Evolutionary conservation across 2,888 invertebrate species (phyloP).

Genomic region (Cremastobaeus sp.): DNA sequence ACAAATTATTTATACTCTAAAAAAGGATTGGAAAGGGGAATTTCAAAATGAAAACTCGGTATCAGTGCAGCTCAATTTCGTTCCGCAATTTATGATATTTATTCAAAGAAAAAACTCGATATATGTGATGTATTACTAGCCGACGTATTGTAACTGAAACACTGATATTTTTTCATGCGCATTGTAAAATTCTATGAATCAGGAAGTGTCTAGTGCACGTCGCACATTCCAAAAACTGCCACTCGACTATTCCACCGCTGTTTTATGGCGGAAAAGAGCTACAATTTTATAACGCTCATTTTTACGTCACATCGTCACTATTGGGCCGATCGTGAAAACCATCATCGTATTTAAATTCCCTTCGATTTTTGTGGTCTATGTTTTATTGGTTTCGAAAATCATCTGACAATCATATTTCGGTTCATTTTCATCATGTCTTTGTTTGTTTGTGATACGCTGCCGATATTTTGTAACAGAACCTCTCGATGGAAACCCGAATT

Average conservation of each 20-base stretch:
- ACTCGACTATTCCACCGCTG: conserved; percentile 27
- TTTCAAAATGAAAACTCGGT: conserved; percentile 26
- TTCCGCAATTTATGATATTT: conserved; percentile 45
- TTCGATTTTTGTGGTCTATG: conserved; percentile 7
- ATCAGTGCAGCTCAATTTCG: conserved; percentile 37
- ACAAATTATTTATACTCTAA: too few relatives aligned
- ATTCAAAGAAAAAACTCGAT: conserved; percentile 32
- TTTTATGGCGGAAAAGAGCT: conserved; percentile 38
- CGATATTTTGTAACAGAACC: too few relatives aligned
- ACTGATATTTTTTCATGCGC: conserved; percentile 41
- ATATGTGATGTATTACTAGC: conserved; percentile 36
- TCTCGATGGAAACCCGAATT: too few relatives aligned
- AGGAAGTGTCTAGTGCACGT: conserved; percentile 43
- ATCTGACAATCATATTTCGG: conserved; percentile 4
- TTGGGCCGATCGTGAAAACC: conserved; percentile 17
- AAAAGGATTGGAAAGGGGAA: conserved; percentile 14
- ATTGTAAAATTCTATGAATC: conserved; percentile 57
- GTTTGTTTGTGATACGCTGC: neutral
- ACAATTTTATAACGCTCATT: conserved; percentile 36
- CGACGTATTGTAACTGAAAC: conserved; percentile 52
- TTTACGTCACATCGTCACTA: neutral
- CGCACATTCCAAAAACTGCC: conserved; percentile 44
- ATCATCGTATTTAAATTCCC: conserved; percentile 31
- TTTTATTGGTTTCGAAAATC: conserved; percentile 20
- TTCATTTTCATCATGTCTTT: neutral